phyloP scores from a whole-genome alignment of 2,797 vertebrate species.

The Emys orbicularis region DNA sequence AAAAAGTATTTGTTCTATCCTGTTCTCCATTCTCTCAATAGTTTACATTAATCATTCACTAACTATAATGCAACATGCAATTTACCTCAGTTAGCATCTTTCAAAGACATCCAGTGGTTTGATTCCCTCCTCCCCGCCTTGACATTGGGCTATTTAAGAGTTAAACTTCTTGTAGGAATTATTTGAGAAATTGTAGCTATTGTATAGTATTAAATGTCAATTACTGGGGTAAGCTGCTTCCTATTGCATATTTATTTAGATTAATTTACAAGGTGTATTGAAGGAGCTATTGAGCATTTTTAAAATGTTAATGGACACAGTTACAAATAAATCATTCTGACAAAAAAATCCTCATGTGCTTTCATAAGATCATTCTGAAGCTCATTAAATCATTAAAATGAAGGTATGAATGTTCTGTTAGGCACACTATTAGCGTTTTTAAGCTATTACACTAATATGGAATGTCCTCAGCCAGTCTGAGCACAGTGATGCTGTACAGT shows the following conservation, averaged over 20 bases:
- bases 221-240: slow-evolving; percentile 49
- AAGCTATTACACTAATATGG: neutral
- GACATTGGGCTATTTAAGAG: slow-evolving; percentile 42
- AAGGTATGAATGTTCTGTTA: neutral
- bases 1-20: slow-evolving; percentile 13
- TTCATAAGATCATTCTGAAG: slow-evolving; percentile 48
- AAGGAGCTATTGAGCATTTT: slow-evolving; percentile 48
- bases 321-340: slow-evolving; percentile 66
- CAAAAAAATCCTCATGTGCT: slow-evolving; percentile 34
- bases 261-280: slow-evolving; percentile 65
- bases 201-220: slow-evolving; percentile 41
- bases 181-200: slow-evolving; percentile 17
- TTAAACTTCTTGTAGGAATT: slow-evolving; percentile 49
- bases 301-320: slow-evolving; percentile 66
- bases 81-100: neutral
- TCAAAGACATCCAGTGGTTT: neutral
- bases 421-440: neutral
- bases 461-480: neutral
- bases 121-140: neutral
- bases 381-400: slow-evolving; percentile 31
- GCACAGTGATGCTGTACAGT: neutral
- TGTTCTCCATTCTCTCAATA: neutral
- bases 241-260: slow-evolving; percentile 73
- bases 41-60: neutral
- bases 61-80: neutral